Conservation (phyloP, 2,888 invertebrate species). For the Phania funesta region DNA sequence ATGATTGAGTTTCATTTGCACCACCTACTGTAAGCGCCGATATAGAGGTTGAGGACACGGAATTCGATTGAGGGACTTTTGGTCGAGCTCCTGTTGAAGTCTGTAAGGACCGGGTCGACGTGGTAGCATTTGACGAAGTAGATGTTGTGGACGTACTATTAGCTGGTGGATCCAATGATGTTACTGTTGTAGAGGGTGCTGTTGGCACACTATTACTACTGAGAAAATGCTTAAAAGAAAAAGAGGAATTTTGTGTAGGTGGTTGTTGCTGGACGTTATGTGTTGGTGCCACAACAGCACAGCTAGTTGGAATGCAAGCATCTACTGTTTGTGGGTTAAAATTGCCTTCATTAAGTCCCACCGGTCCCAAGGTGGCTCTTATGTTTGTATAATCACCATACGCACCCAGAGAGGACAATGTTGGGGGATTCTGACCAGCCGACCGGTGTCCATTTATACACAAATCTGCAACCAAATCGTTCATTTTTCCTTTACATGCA, state of each 20-base stretch:
- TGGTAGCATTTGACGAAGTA: constrained; percentile 41
- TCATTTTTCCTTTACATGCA: constrained; percentile 68
- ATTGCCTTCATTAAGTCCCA: constrained; percentile 32
- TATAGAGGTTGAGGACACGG: constrained; percentile 71
- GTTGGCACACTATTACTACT: constrained; percentile 82
- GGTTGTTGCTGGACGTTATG: constrained; percentile 57
- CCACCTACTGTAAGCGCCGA: constrained; percentile 72
- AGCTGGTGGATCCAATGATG: constrained; percentile 69
- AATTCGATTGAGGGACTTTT: constrained; percentile 83
- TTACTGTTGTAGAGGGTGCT: constrained; percentile 72
- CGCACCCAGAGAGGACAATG: constrained; percentile 7
- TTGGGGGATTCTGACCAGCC: constrained; percentile 15
- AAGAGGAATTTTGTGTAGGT: constrained; percentile 83
- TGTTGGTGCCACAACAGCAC: not conserved
- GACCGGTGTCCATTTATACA: constrained; percentile 70
- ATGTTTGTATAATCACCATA: constrained; percentile 74
- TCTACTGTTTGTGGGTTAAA: constrained; percentile 9
- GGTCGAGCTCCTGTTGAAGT: constrained; percentile 87
- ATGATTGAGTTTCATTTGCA: constrained; percentile 28
- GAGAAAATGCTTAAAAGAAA: constrained; percentile 92
- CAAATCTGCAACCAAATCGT: constrained; percentile 75
- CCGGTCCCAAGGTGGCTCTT: constrained; percentile 69
- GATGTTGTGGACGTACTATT: constrained; percentile 61
- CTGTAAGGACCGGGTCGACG: constrained; percentile 70
- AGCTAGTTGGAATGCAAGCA: not conserved